Percentiles rank a stretch among this genome's conserved stretches.
phyloP scores from a whole-genome alignment of 2,113 vertebrate species.

The Tympanuchus pallidicinctus region DNA sequence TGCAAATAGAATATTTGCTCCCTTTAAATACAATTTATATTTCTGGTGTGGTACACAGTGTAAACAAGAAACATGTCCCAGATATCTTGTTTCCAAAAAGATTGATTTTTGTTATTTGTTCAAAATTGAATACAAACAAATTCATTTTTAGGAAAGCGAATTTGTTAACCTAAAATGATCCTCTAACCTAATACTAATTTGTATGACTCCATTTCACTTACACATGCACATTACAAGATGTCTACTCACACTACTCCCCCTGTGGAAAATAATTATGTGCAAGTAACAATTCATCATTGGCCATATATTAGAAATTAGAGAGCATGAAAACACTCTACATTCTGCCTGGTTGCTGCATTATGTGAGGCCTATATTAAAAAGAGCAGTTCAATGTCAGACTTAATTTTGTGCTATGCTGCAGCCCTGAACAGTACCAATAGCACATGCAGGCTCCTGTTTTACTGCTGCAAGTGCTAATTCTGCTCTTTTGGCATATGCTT shows the following conservation, averaged over 20 bases:
- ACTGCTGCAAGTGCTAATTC: neutral
- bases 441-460: neutral
- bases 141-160: neutral
- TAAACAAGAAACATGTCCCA: neutral
- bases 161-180: neutral
- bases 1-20: neutral
- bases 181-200: neutral
- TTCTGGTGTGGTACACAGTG: neutral
- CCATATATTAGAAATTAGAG: conserved; percentile 57
- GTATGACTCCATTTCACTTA: conserved; percentile 14
- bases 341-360: neutral
- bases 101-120: conserved; percentile 13
- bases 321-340: neutral
- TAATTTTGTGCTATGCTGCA: neutral
- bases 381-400: neutral
- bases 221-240: conserved; percentile 33
- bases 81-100: neutral
- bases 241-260: neutral
- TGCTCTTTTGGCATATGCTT: conserved; percentile 31
- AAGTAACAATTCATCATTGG: conserved; percentile 45
- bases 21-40: neutral
- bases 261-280: conserved; percentile 20
- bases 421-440: neutral
- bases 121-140: conserved; percentile 56
- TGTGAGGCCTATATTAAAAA: neutral